Evolutionary conservation across 2,888 invertebrate species (phyloP).

Genomic region (Drosophila melanocephala): DNA sequence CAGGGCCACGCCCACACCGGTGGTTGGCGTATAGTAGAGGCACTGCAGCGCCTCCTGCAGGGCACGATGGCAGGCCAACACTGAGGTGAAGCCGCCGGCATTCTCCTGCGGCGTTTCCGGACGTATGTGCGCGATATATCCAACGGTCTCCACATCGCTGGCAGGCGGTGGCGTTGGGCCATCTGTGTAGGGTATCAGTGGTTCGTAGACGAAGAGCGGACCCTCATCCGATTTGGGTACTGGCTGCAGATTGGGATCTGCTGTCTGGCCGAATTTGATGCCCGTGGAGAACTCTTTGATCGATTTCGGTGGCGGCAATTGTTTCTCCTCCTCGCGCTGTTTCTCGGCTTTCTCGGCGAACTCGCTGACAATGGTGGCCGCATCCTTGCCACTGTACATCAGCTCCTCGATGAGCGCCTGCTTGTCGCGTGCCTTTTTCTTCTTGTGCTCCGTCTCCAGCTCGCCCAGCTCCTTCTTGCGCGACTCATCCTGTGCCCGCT

Average conservation of each 20-base stretch:
- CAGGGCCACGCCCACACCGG: slow-evolving; percentile 35
- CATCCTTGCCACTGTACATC: slow-evolving; percentile 96
- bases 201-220: slow-evolving; percentile 90
- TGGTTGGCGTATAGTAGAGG: slow-evolving; percentile 85
- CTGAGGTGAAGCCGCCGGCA: slow-evolving; percentile 95
- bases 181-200: slow-evolving; percentile 87
- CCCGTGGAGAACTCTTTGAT: slow-evolving; percentile 94
- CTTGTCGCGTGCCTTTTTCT: slow-evolving; percentile 93
- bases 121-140: slow-evolving; percentile 92
- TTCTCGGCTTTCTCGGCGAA: slow-evolving; percentile 91
- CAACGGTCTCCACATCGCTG: slow-evolving; percentile 88
- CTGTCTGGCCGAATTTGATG: slow-evolving; percentile 91
- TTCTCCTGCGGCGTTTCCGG: slow-evolving; percentile 90
- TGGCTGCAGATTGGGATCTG: slow-evolving; percentile 88
- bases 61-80: slow-evolving; percentile 93
- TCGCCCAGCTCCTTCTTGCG: slow-evolving; percentile 90
- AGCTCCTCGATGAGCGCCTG: slow-evolving; percentile 97
- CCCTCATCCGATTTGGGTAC: slow-evolving; percentile 92
- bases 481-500: slow-evolving; percentile 91
- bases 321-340: slow-evolving; percentile 87
- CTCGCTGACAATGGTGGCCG: slow-evolving; percentile 93
- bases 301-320: slow-evolving; percentile 82
- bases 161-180: slow-evolving; percentile 91
- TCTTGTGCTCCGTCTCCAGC: slow-evolving; percentile 89
- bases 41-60: slow-evolving; percentile 95